Evolutionary conservation across 2,113 vertebrate species (phyloP).

Genomic region (Gulo gulo): DNA sequence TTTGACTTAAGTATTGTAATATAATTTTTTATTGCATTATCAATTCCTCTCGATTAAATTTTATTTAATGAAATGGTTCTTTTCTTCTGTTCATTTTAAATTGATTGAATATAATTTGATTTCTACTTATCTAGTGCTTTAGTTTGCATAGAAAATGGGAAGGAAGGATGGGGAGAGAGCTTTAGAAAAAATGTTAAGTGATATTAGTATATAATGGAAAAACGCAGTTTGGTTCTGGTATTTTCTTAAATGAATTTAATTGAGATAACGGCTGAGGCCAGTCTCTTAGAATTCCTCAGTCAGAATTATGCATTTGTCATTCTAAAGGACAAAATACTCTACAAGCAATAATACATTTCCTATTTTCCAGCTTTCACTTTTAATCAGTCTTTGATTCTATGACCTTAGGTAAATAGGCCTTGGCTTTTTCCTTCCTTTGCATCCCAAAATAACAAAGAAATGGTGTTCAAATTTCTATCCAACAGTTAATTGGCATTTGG

Average conservation of each 20-base stretch:
- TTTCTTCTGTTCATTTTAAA: background rate
- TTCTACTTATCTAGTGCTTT: background rate
- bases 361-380: background rate
- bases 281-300: background rate
- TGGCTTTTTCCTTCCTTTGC: background rate
- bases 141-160: background rate
- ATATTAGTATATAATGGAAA: background rate
- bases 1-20: background rate
- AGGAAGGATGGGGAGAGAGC: background rate
- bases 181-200: background rate
- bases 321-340: background rate
- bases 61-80: background rate
- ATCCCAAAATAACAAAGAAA: background rate
- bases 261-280: background rate
- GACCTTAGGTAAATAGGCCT: background rate
- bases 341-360: background rate
- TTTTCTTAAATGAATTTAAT: slow-evolving; percentile 15
- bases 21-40: background rate
- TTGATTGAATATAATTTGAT: background rate
- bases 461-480: background rate
- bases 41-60: background rate
- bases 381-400: background rate
- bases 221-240: background rate
- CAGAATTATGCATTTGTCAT: background rate
- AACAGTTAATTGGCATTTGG: background rate